Evolutionary conservation across 2,888 invertebrate species (phyloP), one percentile per base, ranked within the genome.

Genomic region (Drosophila subsilvestris): DNA sequence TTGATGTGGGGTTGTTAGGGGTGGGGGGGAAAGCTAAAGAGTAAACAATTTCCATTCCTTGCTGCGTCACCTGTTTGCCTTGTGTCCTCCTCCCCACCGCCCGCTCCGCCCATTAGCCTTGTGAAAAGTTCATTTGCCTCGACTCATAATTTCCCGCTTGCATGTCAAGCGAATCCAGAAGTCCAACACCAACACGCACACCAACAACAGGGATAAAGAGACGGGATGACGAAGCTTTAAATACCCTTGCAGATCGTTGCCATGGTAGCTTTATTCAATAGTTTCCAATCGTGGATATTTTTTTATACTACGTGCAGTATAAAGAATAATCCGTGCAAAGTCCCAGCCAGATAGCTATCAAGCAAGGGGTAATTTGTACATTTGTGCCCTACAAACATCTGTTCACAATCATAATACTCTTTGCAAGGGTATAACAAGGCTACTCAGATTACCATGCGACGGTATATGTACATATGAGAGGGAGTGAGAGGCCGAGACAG

Each of bases 61-160:
- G 54, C 57, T 25, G 32, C 75, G 65, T 83, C 86, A 83, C 82
- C 82, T 83, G 82, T 80, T 82, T 75, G 69, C 69, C 68, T 66
- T 78, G 63, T 71, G 5, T 37, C 47, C 60, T 5, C 27, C 45
- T 17, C 27, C 37, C 32, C 20, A 5, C 44, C 32, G n/a, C 42
- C 66, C 78, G 71, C 60, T 63, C 57, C 71, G 75, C 63, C 76
- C 80, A 84, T 85, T 86, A 81, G 85, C 85, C 80, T 83, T 84
- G 80, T 85, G 78, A 82, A 86, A 80, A 88, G 88, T 89, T 88
- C 86, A 88, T 89, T 88, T 89, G 88, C 88, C 88, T 68, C 79
- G 82, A 73, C 87, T 84, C 86, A 86, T 86, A 84, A 84, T 87
- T 84, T 84, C 78, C 78, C 78, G 82, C 78, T 89, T 80, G 86